Base-by-base conservation (phyloP, 2,797 vertebrate genomes). In the Hirundo rustica region DNA sequence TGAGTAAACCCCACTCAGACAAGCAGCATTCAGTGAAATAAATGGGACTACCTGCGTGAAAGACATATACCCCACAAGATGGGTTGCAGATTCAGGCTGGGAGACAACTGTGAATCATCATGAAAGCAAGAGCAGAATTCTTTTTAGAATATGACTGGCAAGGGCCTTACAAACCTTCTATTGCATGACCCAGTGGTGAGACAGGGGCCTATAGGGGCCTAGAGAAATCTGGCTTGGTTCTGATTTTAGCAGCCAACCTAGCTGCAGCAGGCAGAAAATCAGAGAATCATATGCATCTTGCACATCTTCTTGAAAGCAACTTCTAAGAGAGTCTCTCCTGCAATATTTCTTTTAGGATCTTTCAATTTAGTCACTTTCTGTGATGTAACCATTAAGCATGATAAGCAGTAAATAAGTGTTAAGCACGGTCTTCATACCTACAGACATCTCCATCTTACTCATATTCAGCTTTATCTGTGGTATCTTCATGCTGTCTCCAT, bases 401-500 rank as follows among this genome's bases (percentile, higher is more conserved):
- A 54, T 17, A 88, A 78, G 54, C 30, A 85, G 67, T 38, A 91
- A 54, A 47, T 54, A 79, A 74, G n/a, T 71, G 44, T 53, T 76
- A 62, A 36, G 25, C 0, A 0, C n/a, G 19, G 8, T n/a, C 62
- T 91, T 77, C 72, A 30, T 34, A 68, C 27, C 23, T 67, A 53
- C 16, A 51, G 48, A 71, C 16, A 54, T 55, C 47, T 45, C 51
- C 14, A 5, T 54, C 68, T 88, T 76, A n/a, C 36, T 66, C 21
- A 23, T 11, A 38, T 51, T 85, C 38, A 74, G 42, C 36, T 88
- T 77, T 51, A 57, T 27, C 16, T 47, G 16, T 26, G 68, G 16
- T 30, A 44, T 58, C 47, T 65, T 88, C 22, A 58, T 0, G 0
- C 6, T 50, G 2, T 45, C 42, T 85, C 61, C 85, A 15, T 11